phyloP scores from a whole-genome alignment of 2,113 vertebrate genomes.

The Ciconia maguari region DNA sequence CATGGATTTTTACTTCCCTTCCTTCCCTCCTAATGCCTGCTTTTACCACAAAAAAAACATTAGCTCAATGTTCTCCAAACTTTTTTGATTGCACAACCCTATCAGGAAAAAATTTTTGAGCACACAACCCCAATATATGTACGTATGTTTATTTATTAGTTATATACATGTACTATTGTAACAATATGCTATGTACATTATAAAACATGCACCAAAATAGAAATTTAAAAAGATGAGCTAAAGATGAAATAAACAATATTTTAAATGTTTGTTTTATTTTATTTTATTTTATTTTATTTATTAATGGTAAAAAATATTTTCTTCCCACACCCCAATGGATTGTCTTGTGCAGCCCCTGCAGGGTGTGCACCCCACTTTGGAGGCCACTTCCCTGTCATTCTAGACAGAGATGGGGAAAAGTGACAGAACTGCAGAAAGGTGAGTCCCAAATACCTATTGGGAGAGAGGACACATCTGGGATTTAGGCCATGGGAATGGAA shows the following conservation, averaged over 20 bases:
- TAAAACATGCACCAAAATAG: neutral
- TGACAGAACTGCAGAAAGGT: neutral
- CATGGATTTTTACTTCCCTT: neutral
- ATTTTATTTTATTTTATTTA: neutral
- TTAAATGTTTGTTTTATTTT: neutral
- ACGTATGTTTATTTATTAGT: neutral
- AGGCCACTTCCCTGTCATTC: neutral
- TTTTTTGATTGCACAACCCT: neutral
- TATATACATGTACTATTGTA: neutral
- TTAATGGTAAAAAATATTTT: neutral
- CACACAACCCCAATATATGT: neutral
- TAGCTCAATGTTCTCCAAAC: neutral
- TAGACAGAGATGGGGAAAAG: neutral
- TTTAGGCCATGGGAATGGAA: neutral
- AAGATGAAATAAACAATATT: neutral
- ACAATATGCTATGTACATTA: neutral
- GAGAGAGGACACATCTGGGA: neutral
- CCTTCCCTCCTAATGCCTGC: neutral
- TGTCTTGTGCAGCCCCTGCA: neutral
- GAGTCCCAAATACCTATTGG: neutral
- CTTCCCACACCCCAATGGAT: neutral
- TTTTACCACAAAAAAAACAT: neutral
- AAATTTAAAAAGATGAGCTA: neutral
- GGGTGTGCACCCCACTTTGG: neutral
- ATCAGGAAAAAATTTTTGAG: neutral